Conservation (phyloP, 2,797 vertebrate species). For the Alouatta caraya region DNA sequence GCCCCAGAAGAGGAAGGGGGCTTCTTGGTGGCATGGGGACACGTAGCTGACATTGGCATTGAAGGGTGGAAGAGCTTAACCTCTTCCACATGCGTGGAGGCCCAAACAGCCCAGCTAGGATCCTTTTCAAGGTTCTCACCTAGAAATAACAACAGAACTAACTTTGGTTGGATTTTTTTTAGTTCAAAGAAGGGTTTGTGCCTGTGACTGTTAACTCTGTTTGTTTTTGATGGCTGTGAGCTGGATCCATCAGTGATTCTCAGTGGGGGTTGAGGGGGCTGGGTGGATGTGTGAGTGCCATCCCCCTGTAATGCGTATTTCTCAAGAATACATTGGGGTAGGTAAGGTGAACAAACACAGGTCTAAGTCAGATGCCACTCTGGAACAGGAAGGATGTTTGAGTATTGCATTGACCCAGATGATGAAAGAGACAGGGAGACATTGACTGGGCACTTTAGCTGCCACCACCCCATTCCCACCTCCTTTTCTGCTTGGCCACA, state of each 20-base stretch:
- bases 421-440: not conserved
- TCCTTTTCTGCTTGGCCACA: not conserved
- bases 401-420: not conserved
- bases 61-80: not conserved
- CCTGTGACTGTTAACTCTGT: not conserved
- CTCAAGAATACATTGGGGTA: not conserved
- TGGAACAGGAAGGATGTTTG: not conserved
- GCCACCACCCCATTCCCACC: not conserved
- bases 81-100: not conserved
- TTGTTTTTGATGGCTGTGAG: not conserved
- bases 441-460: not conserved
- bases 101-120: not conserved
- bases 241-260: not conserved
- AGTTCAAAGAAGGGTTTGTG: not conserved
- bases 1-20: not conserved
- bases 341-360: not conserved
- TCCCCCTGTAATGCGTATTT: not conserved
- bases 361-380: not conserved
- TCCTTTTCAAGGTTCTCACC: not conserved
- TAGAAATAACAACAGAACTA: not conserved
- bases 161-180: not conserved
- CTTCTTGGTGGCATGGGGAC: not conserved
- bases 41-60: not conserved
- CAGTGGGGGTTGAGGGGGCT: not conserved
- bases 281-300: not conserved